These are phyloP conservation scores for Gavialis gangeticus DNA, from an alignment of 2,113 vertebrate species.

Conservation along the genomic window DNA sequence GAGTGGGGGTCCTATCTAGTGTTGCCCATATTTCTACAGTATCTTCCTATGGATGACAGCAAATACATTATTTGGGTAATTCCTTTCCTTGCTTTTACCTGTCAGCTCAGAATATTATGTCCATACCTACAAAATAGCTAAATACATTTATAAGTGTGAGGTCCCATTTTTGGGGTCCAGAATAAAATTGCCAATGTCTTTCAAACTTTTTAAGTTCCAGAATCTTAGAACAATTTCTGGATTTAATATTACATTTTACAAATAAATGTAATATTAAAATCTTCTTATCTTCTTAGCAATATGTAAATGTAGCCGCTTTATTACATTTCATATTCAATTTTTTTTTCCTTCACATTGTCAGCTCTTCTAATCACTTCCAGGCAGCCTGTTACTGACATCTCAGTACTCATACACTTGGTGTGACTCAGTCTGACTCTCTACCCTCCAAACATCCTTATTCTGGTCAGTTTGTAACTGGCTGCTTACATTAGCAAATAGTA, in stretches of 20 bases:
- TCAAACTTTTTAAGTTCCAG: background rate
- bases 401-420: background rate
- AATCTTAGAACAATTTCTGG: background rate
- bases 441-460: background rate
- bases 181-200: background rate
- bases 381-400: background rate
- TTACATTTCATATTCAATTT: constrained; percentile 1
- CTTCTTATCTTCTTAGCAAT: too few relatives aligned
- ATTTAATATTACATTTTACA: background rate
- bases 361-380: background rate
- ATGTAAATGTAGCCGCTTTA: background rate
- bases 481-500: background rate
- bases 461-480: background rate
- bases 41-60: background rate
- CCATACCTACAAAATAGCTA: background rate
- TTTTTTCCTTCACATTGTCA: background rate
- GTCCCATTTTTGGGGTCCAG: background rate
- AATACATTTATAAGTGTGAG: background rate
- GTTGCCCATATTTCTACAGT: background rate
- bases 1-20: background rate
- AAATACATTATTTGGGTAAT: background rate
- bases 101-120: background rate
- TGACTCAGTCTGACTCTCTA: background rate
- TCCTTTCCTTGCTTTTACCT: background rate
- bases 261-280: background rate